Evolutionary conservation across 2,888 invertebrate species (phyloP).

Genomic region (Eulithis prunata): DNA sequence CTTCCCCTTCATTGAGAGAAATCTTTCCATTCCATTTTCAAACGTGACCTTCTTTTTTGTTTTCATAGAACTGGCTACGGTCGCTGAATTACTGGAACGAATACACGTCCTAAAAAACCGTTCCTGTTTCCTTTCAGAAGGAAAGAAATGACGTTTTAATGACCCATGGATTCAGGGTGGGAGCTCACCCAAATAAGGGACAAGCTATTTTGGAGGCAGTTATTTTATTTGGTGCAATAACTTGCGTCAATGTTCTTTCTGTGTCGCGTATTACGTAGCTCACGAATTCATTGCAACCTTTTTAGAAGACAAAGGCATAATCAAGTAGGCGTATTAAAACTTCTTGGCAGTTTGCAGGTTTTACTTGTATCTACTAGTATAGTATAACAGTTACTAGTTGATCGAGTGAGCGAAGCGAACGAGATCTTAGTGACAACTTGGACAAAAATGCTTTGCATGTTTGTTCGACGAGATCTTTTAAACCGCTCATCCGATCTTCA

Average conservation of each 20-base stretch:
- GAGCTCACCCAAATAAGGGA: conserved; percentile 33
- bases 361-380: too few relatives aligned
- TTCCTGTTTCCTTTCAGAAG: conserved; percentile 51
- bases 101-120: conserved; percentile 55
- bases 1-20: conserved; percentile 8
- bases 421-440: too few relatives aligned
- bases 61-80: conserved; percentile 48
- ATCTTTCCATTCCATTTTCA: conserved; percentile 39
- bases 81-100: conserved; percentile 53
- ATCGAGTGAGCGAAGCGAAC: too few relatives aligned
- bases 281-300: not conserved
- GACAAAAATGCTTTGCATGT: too few relatives aligned
- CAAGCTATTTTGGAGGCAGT: conserved; percentile 32
- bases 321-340: too few relatives aligned
- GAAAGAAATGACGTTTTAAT: conserved; percentile 59
- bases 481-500: too few relatives aligned
- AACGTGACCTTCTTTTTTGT: conserved; percentile 44
- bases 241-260: not conserved
- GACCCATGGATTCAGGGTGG: conserved; percentile 42
- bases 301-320: too few relatives aligned
- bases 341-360: too few relatives aligned
- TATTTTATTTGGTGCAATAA: conserved; percentile 21
- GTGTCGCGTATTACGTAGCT: not conserved
- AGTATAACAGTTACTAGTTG: too few relatives aligned
- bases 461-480: too few relatives aligned